Evolutionary conservation across 1,140 invertebrate genomes (phyloP), one percentile per base, ranked within the genome.

Genomic region (Melitaea cinxia): DNA sequence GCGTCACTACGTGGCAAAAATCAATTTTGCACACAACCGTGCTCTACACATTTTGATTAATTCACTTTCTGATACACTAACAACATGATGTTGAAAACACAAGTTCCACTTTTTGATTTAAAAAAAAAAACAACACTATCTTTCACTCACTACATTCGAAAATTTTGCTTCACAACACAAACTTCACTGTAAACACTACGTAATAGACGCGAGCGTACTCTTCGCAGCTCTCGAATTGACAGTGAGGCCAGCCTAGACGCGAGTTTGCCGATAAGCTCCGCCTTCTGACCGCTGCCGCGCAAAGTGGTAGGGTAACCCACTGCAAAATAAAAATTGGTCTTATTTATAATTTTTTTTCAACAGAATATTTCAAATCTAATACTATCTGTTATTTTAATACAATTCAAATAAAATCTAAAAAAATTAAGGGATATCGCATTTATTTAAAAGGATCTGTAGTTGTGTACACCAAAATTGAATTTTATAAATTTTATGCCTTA

Each of bases 1-100:
- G 85, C 84, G 82, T 91, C 87, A 89, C 88, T 89, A 91, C 90
- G 89, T 91, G 89, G 89, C 89, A 91, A 90, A 91, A 90, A 91
- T 83, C 85, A 91, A 91, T 90, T 91, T 89, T 89, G 86, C 90
- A 89, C 86, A 81, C 77, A 83, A 83, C 78, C 78, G 86, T 89
- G 87, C 83, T 80, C 74, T 71, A 85, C 86, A 91, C 88, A 90
- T 91, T 89, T 91, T 91, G 83, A 81, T 83, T 66, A 78, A 78
- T 78, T 81, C 88, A 89, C 87, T 80, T 79, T 74, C 74, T 84
- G 82, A 80, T 68, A 85, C 77, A 76, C 84, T 78, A 80, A 72
- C 53, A 39, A 80, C 78, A 87, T 83, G 76, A 82, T 85, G 73
- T 82, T 61, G 73, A 73, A 75, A 83, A 83, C 85, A 84, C 74